A percentile compares a stretch with the other conserved stretches of the same genome.
Evolutionary conservation across 2,797 vertebrate genomes (phyloP).

Genomic region (Neostethus bicornis): DNA sequence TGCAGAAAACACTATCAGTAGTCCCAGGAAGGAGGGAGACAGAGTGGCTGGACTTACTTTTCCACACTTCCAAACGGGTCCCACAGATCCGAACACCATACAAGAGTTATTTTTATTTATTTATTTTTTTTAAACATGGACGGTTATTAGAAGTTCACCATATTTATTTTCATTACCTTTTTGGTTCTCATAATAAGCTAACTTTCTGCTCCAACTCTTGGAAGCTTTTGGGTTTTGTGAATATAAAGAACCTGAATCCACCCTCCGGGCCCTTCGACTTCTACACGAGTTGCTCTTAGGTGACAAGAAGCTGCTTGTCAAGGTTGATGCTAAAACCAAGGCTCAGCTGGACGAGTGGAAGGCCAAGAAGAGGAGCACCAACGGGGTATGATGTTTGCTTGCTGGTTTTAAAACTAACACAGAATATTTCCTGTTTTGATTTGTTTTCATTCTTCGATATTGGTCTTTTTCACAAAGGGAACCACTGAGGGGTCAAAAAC

Average conservation of each 20-base stretch:
- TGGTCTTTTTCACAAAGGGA: slow-evolving; percentile 34
- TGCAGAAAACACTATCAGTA: too few species aligned
- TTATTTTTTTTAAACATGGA: too few species aligned
- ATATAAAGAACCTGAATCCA: slow-evolving; percentile 98
- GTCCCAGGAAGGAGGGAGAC: too few species aligned
- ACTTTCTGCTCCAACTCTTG: slow-evolving; percentile 11
- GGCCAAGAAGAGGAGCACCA: slow-evolving; percentile 93
- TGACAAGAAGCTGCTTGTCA: slow-evolving; percentile 97
- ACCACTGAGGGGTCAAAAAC: slow-evolving; percentile 68
- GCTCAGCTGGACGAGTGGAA: slow-evolving; percentile 99
- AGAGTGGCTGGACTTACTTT: too few species aligned
- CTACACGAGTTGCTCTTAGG: slow-evolving; percentile 96
- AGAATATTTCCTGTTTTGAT: background rate
- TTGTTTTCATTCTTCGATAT: background rate
- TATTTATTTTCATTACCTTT: too few species aligned
- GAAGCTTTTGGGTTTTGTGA: slow-evolving; percentile 98
- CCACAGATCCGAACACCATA: too few species aligned
- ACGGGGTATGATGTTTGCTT: slow-evolving; percentile 82
- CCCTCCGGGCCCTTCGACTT: slow-evolving; percentile 91
- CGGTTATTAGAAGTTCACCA: too few species aligned
- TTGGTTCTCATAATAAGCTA: background rate
- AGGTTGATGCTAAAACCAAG: slow-evolving; percentile 99
- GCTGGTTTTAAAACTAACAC: background rate
- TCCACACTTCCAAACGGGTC: too few species aligned
- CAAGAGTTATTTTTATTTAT: too few species aligned